phyloP scores from a whole-genome alignment of 2,888 invertebrate genomes.

The Galerucella nymphaeae region DNA sequence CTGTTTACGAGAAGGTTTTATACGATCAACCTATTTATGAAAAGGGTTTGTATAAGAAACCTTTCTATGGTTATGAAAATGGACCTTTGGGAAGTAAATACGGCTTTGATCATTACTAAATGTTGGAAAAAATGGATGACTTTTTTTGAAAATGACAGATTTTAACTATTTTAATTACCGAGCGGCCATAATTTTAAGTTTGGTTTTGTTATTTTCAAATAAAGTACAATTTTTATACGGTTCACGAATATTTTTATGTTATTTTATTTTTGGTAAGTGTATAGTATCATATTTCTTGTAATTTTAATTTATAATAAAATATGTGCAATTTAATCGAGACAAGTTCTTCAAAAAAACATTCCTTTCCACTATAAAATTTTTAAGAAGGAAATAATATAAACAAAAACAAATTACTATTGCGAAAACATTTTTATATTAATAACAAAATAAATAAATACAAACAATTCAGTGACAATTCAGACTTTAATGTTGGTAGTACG shows the following conservation, averaged over 20 bases:
- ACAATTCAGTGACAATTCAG: conserved; percentile 15
- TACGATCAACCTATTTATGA: conserved; percentile 22
- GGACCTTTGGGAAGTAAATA: conserved; percentile 12
- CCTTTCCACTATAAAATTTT: background rate
- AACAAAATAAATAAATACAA: conserved; percentile 25
- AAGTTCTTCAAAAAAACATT: background rate
- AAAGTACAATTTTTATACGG: background rate
- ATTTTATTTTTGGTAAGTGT: background rate
- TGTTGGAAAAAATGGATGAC: background rate
- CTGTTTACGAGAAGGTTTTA: conserved; percentile 29
- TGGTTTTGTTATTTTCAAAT: background rate
- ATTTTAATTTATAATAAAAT: background rate
- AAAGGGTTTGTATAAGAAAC: conserved; percentile 16
- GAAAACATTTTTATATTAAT: conserved; percentile 9
- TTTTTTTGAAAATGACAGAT: conserved; percentile 8
- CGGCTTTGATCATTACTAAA: conserved; percentile 14
- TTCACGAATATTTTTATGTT: background rate
- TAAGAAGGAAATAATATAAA: too few relatives aligned
- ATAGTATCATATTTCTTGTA: conserved; percentile 1
- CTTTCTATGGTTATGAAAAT: conserved; percentile 5
- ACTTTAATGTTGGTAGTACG: conserved; percentile 34
- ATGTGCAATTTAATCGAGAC: background rate
- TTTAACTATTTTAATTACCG: background rate
- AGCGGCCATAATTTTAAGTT: background rate
- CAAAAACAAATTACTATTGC: background rate